Percentiles rank a stretch among this genome's conserved stretches.
These are phyloP conservation scores for Lophura nycthemera DNA, from an alignment of 2,113 vertebrate genomes.

Conservation along the genomic window DNA sequence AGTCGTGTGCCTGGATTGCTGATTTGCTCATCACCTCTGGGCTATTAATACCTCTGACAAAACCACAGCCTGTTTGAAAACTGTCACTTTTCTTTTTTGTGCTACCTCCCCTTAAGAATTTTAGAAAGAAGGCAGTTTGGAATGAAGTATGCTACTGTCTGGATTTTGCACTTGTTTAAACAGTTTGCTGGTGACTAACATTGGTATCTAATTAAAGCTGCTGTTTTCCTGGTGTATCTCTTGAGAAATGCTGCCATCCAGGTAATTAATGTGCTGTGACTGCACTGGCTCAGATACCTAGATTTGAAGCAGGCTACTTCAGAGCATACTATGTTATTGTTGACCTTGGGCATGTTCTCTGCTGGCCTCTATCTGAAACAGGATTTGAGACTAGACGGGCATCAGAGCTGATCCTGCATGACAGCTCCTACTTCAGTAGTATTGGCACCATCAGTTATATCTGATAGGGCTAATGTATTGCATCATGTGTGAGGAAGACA, in stretches of 20 bases:
- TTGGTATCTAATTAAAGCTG: slow-evolving; percentile 7
- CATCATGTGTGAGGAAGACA: background rate
- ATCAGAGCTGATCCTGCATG: background rate
- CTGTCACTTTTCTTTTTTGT: background rate
- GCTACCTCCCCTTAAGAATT: background rate
- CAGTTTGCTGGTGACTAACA: background rate
- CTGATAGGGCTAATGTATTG: background rate
- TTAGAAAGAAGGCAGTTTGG: background rate
- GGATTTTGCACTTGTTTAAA: background rate
- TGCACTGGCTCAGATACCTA: background rate
- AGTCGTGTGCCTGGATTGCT: background rate
- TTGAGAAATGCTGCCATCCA: background rate
- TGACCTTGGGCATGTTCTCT: background rate
- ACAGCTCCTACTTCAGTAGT: background rate
- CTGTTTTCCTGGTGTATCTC: background rate
- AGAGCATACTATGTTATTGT: background rate
- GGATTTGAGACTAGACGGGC: background rate
- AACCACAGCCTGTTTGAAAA: background rate
- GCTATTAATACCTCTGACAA: background rate
- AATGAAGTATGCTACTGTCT: background rate
- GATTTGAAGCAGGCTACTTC: background rate
- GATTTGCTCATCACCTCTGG: background rate
- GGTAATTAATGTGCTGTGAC: slow-evolving; percentile 20
- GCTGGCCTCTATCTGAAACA: background rate
- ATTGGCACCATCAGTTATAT: background rate